Conservation (phyloP, 2,888 invertebrate genomes). For the Ferrisia virgata region DNA sequence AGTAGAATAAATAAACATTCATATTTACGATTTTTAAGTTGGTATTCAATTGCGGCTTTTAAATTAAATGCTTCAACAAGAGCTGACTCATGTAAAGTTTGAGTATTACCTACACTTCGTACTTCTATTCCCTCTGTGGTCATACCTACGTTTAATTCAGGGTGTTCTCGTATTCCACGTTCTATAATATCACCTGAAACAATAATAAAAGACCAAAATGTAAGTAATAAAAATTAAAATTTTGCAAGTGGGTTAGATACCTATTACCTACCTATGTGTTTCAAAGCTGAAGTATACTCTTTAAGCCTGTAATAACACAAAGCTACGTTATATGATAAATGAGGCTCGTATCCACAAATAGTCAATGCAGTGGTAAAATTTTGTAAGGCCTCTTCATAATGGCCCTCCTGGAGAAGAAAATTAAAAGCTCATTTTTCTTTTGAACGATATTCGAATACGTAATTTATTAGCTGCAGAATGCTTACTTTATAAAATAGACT, state of each 20-base stretch:
- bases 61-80: constrained; percentile 97
- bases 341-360: constrained; percentile 82
- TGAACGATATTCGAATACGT: neutral
- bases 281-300: constrained; percentile 88
- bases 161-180: constrained; percentile 91
- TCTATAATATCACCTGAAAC: constrained; percentile 81
- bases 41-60: constrained; percentile 97
- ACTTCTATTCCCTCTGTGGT: constrained; percentile 90
- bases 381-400: constrained; percentile 85
- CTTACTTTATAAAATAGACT: constrained; percentile 88
- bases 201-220: neutral
- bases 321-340: constrained; percentile 92
- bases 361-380: constrained; percentile 86
- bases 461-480: neutral
- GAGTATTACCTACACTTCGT: constrained; percentile 92
- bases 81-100: constrained; percentile 90
- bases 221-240: neutral
- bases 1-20: neutral
- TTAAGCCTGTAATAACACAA: constrained; percentile 90
- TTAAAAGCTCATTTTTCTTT: neutral
- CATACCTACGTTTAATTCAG: constrained; percentile 95
- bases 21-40: constrained; percentile 72
- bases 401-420: constrained; percentile 62
- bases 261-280: constrained; percentile 73
- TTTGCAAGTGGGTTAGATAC: too few relatives aligned